phyloP scores from a whole-genome alignment of 2,797 vertebrate species.

The Sitta carolinensis region DNA sequence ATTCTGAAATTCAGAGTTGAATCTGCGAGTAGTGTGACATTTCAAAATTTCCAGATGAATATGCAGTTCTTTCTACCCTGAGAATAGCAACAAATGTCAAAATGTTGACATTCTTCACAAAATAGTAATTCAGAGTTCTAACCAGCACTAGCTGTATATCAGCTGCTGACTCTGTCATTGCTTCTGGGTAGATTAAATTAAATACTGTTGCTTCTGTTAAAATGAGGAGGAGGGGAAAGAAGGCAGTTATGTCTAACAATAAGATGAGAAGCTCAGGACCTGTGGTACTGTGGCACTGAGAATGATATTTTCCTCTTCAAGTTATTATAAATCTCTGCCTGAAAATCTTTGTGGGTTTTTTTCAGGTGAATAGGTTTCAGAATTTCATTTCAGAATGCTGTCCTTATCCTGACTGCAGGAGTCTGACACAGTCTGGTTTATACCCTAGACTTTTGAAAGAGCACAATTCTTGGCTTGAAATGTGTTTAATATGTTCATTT shows the following conservation, averaged over 20 bases:
- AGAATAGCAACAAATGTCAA: conserved; percentile 62
- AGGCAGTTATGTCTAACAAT: not conserved
- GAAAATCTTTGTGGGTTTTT: not conserved
- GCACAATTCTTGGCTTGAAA: not conserved
- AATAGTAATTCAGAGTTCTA: conserved; percentile 46
- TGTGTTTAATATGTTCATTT: not conserved
- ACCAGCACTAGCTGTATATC: conserved; percentile 36
- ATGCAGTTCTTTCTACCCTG: conserved; percentile 34
- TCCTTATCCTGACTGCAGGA: not conserved
- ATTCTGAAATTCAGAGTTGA: conserved; percentile 31
- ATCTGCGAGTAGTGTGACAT: conserved; percentile 14
- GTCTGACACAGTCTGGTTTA: not conserved
- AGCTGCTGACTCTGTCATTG: conserved; percentile 40
- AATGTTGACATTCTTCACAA: conserved; percentile 54
- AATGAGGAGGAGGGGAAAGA: not conserved
- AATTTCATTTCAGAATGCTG: not conserved
- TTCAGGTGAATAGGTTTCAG: not conserved
- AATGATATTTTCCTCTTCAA: not conserved
- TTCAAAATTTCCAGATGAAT: conserved; percentile 55
- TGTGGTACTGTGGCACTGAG: not conserved
- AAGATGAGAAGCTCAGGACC: not conserved
- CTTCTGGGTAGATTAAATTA: conserved; percentile 54
- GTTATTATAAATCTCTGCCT: not conserved
- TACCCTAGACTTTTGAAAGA: not conserved
- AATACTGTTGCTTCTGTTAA: conserved; percentile 41